phyloP scores from a whole-genome alignment of 2,888 invertebrate species.

The Athripsodes cinereus region DNA sequence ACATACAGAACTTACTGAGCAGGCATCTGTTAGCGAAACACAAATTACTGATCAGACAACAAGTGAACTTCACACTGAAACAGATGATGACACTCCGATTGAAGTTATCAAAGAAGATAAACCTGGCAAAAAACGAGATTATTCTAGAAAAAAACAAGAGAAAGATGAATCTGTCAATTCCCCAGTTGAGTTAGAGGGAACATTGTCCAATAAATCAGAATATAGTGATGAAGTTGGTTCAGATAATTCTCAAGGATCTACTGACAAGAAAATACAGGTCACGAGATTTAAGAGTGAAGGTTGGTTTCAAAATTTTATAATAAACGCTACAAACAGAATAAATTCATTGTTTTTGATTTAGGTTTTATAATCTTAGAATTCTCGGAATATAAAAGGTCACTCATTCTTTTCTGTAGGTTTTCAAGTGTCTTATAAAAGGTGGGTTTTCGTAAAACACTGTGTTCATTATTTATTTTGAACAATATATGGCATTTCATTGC shows the following conservation, averaged over 20 bases:
- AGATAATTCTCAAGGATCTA: constrained; percentile 24
- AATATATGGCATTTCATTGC: too few species aligned
- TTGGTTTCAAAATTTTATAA: neutral
- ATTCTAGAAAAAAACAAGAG: constrained; percentile 48
- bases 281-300: constrained; percentile 25
- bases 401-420: neutral
- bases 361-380: too few species aligned
- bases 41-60: constrained; percentile 17
- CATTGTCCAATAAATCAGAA: constrained; percentile 30
- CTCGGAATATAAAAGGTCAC: too few species aligned
- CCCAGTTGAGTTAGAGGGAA: constrained; percentile 27
- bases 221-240: constrained; percentile 40
- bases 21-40: constrained; percentile 5
- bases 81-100: constrained; percentile 55
- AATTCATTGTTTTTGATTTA: too few species aligned
- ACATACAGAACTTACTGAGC: constrained; percentile 29
- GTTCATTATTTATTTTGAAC: too few species aligned
- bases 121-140: constrained; percentile 56
- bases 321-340: too few species aligned
- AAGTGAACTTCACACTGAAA: constrained; percentile 36
- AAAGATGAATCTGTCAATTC: constrained; percentile 42
- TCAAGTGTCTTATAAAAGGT: neutral
- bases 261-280: constrained; percentile 22
- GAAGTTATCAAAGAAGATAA: constrained; percentile 57
- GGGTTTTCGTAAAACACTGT: too few species aligned